These are phyloP conservation scores for Elegia similella DNA, from an alignment of 2,888 invertebrate genomes.

Conservation along the genomic window DNA sequence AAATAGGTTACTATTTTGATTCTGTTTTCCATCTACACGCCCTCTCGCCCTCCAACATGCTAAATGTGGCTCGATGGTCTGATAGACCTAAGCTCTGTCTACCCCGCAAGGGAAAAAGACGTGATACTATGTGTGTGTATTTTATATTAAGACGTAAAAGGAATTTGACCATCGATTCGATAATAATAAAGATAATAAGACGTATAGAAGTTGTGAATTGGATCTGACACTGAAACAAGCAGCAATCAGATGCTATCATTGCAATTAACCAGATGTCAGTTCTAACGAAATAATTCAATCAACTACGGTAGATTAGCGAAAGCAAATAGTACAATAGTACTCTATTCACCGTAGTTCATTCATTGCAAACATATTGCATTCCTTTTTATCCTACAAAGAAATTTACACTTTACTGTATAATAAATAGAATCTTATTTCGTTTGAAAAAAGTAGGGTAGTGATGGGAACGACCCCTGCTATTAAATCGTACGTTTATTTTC, in stretches of 20 bases:
- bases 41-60: no score
- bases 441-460: slow-evolving; percentile 24
- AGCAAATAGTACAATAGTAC: slow-evolving; percentile 29
- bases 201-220: no score
- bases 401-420: slow-evolving; percentile 17
- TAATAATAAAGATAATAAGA: no score
- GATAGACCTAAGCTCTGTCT: no score
- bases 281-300: slow-evolving; percentile 22
- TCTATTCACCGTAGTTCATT: slow-evolving; percentile 29
- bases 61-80: no score
- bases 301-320: slow-evolving; percentile 28
- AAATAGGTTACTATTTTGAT: no score
- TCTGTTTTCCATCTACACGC: no score
- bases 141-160: no score
- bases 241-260: slow-evolving; percentile 9
- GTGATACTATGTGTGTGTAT: no score
- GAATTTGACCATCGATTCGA: no score
- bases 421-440: slow-evolving; percentile 21
- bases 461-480: slow-evolving; percentile 30
- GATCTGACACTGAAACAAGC: not conserved
- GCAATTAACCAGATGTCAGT: slow-evolving; percentile 15
- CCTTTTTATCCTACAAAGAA: slow-evolving; percentile 15
- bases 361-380: slow-evolving; percentile 32
- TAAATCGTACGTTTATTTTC: slow-evolving; percentile 50
- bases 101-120: no score